phyloP scores from a whole-genome alignment of 2,797 vertebrate genomes.

The Centroberyx gerrardi region DNA sequence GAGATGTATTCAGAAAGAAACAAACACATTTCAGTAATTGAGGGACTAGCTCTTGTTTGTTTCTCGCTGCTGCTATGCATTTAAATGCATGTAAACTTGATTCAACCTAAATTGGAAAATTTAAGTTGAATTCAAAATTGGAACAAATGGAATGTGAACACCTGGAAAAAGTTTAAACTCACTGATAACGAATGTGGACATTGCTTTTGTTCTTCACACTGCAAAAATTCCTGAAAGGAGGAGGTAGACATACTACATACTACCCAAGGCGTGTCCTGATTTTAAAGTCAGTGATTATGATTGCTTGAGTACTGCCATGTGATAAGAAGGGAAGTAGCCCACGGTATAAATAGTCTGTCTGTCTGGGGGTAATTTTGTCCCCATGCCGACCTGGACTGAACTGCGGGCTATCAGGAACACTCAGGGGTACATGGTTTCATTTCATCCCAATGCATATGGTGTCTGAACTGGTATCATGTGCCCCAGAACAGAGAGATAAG shows the following conservation, averaged over 20 bases:
- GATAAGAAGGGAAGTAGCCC: conserved; percentile 50
- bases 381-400: conserved; percentile 63
- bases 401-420: conserved; percentile 66
- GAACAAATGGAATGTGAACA: no score
- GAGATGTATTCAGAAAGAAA: conserved; percentile 21
- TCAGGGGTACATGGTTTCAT: conserved; percentile 59
- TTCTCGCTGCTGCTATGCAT: neutral
- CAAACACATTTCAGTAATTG: neutral
- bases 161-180: neutral
- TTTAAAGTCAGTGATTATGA: conserved; percentile 50
- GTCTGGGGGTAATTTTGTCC: conserved; percentile 64
- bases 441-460: conserved; percentile 57
- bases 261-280: neutral
- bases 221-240: neutral
- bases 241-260: neutral
- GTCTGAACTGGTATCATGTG: conserved; percentile 52
- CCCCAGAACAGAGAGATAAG: conserved; percentile 53
- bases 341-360: conserved; percentile 69
- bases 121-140: no score
- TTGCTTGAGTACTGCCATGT: conserved; percentile 55
- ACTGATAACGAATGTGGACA: neutral
- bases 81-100: no score
- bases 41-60: neutral
- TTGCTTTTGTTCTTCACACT: neutral
- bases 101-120: no score